Evolutionary conservation across 1,140 invertebrate genomes (phyloP), one percentile per base, ranked within the genome.

Genomic region (Harpegnathos saltator): DNA sequence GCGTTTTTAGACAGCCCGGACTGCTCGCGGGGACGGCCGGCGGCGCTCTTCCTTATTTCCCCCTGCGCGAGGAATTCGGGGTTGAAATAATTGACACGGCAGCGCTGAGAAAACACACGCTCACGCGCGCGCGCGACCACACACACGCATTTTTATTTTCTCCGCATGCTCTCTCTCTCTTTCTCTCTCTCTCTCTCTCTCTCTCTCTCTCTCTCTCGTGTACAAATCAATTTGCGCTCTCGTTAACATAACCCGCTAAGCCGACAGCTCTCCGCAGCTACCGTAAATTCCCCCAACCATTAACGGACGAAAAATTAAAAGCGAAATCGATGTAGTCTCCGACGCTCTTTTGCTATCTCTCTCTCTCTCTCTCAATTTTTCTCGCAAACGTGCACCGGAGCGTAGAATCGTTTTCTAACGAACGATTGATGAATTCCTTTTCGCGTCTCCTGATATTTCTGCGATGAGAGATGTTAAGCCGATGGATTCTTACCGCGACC

Each of bases 181-280:
- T n/a, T n/a, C n/a, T n/a, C n/a, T n/a, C n/a, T n/a, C n/a, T n/a
- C n/a, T n/a, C n/a, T n/a, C n/a, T n/a, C n/a, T n/a, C n/a, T n/a
- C n/a, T n/a, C n/a, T n/a, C 52, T 54, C 38, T n/a, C 19, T 58
- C 26, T 22, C 58, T 50, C 58, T 24, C 26, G 3, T 48, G 75
- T 82, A 82, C 69, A 82, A 83, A 83, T 83, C 82, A 65, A 78
- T 83, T 78, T 83, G 38, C 73, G 33, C 44, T 78, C 72, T 83
- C 38, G 61, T 66, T 78, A 78, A 59, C 73, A 33, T 78, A 83
- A 83, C 63, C n/a, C 59, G 38, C 58, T 73, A 17, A 73, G 29
- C 22, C 78, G 73, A 73, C 69, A 33, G 17, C 52, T n/a, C 62
- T 83, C 62, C 29, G 63, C 75, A 58, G 75, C 50, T 48, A 52